Evolutionary conservation across 1,140 invertebrate species (phyloP), one percentile per base, ranked within the genome.

Genomic region (Lepidurus arcticus): DNA sequence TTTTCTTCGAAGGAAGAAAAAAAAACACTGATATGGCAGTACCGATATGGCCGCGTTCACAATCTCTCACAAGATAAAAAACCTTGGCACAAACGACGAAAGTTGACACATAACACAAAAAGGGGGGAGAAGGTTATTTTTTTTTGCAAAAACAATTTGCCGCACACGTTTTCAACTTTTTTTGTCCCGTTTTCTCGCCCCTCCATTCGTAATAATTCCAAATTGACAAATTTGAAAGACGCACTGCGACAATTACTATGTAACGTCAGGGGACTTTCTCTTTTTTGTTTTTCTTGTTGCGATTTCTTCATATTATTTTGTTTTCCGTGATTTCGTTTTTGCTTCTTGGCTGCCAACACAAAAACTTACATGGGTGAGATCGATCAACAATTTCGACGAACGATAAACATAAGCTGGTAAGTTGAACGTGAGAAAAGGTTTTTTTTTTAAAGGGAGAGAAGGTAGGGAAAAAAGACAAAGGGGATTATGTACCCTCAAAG

Each of bases 321-420:
- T 7, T 65, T 65, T 13, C 21, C 21, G 16, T 65, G 53, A n/a
- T n/a, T n/a, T n/a, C 16, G 53, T 65, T 34, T 34, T 34, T 34
- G 34, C 53, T 65, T 65, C 53, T 65, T 13, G 8, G 53, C 53
- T 34, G 34, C 53, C 7, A 65, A 65, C 53, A 65, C 53, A 65
- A 65, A 65, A 47, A 65, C 34, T 34, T 34, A 34, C 4, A 65
- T 65, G 21, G 53, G 53, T 65, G 53, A 65, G 53, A 65, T 65
- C 53, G 53, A 65, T 65, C 53, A 65, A 65, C 53, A 65, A 65
- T 65, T 65, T 65, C 53, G 53, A 65, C 53, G 53, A 65, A 65
- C 13, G 53, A 65, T 65, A 65, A 21, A 65, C n/a, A 65, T 65
- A 65, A 65, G 53, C 53, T 65, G 53, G 7, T 65, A n/a, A 65